Base-by-base conservation (phyloP, 1,140 invertebrate genomes). In the Ceratitis capitata region DNA sequence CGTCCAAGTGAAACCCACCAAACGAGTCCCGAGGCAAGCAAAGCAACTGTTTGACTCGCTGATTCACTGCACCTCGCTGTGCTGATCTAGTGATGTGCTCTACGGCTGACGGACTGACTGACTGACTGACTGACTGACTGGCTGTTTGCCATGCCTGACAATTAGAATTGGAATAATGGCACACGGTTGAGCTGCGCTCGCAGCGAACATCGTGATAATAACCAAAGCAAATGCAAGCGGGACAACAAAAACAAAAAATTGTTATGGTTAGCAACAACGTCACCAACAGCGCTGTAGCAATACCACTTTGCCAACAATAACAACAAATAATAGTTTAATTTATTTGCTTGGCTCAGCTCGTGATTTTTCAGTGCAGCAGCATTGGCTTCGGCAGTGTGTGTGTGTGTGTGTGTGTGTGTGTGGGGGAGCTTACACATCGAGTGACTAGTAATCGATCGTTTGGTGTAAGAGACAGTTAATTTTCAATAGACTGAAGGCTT, bases 101-200 rank as follows among this genome's bases (percentile, higher is more conserved):
- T n/a, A 26, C 56, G 26, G 29, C 23, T 61, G 56, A 26, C 26
- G 23, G 56, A 29, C 56, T 61, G 9, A 19, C 35, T 64, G 10
- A 35, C 56, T 61, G 32, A 39, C 69, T 23, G 16, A 19, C n/a
- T 42, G 19, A 10, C n/a, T 78, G 39, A 6, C 39, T 45, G 39
- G 0, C 29, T 64, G 58, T 56, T 56, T 56, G 51, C n/a, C n/a
- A n/a, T 56, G 23, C 5, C 69, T 78, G 69, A 78, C 69, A 78
- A 42, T 78, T 78, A 78, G 69, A 78, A 78, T 78, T 78, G 69
- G 69, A 78, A 78, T 78, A 78, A 42, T 78, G 39, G 69, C 69
- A 78, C 69, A 78, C 4, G 39, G 69, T 7, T 3, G 69, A 19
- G 69, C 69, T 78, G 45, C 42, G 69, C 39, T 78, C n/a, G 45